A percentile compares a stretch with the other conserved stretches of the same genome.
phyloP scores from a whole-genome alignment of 2,113 vertebrate genomes.

The Dascyllus trimaculatus region DNA sequence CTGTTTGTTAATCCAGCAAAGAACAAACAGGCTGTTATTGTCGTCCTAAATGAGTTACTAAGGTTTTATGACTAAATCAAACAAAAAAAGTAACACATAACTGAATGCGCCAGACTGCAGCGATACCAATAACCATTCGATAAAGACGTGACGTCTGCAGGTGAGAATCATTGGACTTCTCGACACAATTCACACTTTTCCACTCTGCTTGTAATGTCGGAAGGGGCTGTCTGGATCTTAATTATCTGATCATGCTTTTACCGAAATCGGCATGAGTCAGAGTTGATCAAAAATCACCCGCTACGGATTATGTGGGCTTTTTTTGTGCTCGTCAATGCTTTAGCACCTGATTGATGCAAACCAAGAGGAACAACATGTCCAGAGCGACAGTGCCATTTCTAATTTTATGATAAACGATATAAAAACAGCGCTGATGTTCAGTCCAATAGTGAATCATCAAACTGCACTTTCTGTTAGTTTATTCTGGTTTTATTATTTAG shows the following conservation, averaged over 20 bases:
- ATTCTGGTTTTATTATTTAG: slow-evolving; percentile 29
- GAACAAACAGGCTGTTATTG: slow-evolving; percentile 68
- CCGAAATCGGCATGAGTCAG: slow-evolving; percentile 64
- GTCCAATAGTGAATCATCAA: slow-evolving; percentile 5
- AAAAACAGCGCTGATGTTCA: neutral
- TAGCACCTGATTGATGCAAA: neutral
- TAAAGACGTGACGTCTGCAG: slow-evolving; percentile 24
- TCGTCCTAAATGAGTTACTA: slow-evolving; percentile 35
- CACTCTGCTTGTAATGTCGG: slow-evolving; percentile 15
- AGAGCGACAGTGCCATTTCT: neutral
- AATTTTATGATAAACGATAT: slow-evolving; percentile 24
- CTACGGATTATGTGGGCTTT: slow-evolving; percentile 33
- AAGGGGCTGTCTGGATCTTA: slow-evolving; percentile 3
- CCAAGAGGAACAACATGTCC: slow-evolving; percentile 18
- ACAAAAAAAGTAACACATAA: slow-evolving; percentile 4
- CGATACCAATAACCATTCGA: neutral
- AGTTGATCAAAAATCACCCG: neutral
- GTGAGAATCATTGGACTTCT: slow-evolving; percentile 7
- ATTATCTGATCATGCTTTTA: slow-evolving; percentile 44
- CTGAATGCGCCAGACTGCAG: neutral
- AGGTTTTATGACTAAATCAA: slow-evolving; percentile 35
- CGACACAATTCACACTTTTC: slow-evolving; percentile 36
- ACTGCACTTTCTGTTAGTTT: slow-evolving; percentile 5
- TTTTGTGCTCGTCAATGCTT: neutral
- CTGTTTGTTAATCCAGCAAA: slow-evolving; percentile 64